Percentiles rank a stretch among this genome's conserved stretches.
Conservation (phyloP, 2,888 invertebrate species). For the Mythimna lalbum region DNA sequence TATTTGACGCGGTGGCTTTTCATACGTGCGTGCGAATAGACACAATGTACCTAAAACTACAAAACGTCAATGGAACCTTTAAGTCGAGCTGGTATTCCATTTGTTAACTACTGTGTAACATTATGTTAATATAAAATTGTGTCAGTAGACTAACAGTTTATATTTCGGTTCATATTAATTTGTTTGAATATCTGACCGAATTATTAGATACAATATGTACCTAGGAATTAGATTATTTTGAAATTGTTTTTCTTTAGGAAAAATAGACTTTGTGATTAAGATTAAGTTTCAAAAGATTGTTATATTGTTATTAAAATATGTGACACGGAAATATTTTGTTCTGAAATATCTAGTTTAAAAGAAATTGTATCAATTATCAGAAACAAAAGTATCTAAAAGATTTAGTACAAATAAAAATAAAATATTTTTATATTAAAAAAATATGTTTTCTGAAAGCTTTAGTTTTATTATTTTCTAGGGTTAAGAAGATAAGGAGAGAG, state of each 20-base stretch:
- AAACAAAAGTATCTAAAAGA: not conserved
- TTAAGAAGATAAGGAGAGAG: no score
- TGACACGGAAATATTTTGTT: no score
- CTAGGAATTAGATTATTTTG: no score
- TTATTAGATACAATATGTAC: not conserved
- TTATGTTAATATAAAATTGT: not conserved
- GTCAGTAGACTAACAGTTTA: no score
- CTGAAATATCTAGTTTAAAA: no score
- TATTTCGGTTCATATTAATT: no score
- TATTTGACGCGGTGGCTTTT: no score
- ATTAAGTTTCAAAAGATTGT: conserved; percentile 14
- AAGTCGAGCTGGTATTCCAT: conserved; percentile 7
- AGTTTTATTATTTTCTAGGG: conserved; percentile 8
- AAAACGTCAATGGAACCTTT: conserved; percentile 1
- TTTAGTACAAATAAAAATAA: conserved; percentile 21
- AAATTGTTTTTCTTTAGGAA: conserved; percentile 1
- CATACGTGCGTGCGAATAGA: no score
- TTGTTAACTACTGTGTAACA: conserved; percentile 17
- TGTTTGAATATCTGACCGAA: not conserved
- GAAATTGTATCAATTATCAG: not conserved
- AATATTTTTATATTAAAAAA: conserved; percentile 47
- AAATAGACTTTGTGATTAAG: conserved; percentile 11
- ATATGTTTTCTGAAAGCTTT: conserved; percentile 29
- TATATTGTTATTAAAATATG: conserved; percentile 3
- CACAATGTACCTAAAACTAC: no score